Conservation (phyloP, 2,888 invertebrate genomes). For the Lampropteryx suffumata region DNA sequence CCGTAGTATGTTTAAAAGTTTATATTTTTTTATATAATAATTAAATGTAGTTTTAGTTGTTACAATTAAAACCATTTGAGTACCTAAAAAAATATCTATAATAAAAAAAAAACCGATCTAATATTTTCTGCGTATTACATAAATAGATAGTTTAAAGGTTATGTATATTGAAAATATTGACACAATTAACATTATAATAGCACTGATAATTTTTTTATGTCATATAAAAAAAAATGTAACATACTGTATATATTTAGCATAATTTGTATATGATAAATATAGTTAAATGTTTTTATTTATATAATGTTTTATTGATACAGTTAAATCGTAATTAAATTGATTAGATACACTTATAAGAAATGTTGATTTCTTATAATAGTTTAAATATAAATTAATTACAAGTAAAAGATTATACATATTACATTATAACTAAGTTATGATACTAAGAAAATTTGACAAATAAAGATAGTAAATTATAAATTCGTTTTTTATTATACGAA, state of each 20-base stretch:
- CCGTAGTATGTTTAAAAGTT: too few species aligned
- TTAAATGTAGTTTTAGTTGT: too few species aligned
- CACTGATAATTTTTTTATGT: neutral
- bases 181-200: conserved; percentile 1
- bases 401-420: conserved; percentile 32
- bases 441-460: conserved; percentile 76
- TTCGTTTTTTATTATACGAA: conserved; percentile 39
- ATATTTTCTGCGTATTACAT: too few species aligned
- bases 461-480: conserved; percentile 69
- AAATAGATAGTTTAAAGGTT: too few species aligned
- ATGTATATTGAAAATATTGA: neutral
- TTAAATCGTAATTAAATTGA: conserved; percentile 33
- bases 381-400: too few species aligned
- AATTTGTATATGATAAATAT: conserved; percentile 20
- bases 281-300: conserved; percentile 18
- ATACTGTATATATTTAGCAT: conserved; percentile 27
- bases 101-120: too few species aligned
- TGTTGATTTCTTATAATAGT: too few species aligned
- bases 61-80: too few species aligned
- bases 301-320: conserved; percentile 16
- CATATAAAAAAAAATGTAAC: neutral
- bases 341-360: conserved; percentile 21
- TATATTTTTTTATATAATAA: neutral
- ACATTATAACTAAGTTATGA: conserved; percentile 30
- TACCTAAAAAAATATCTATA: too few species aligned